Evolutionary conservation across 2,797 vertebrate genomes (phyloP), one percentile per base, ranked within the genome.

Genomic region (Myoxocephalus aenaeus): DNA sequence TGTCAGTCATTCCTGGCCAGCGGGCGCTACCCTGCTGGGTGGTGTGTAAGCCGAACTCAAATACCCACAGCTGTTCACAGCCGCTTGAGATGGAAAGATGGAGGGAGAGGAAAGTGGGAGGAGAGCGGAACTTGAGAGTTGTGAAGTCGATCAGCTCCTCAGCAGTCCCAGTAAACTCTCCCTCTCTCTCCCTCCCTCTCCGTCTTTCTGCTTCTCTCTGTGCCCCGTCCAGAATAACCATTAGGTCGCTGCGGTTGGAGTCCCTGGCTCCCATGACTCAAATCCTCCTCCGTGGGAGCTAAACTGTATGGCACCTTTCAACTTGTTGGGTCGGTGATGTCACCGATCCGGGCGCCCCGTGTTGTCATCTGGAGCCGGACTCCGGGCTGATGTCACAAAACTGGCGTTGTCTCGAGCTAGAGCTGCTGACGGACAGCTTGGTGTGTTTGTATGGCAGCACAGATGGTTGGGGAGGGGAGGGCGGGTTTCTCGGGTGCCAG

Each of bases 61-160:
- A 93, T 75, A 72, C 82, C 84, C 84, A 83, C 93, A 93, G 90
- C 90, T 92, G 91, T 87, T 91, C 83, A 25, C 75, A 80, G 70
- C 56, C 68, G 20, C 72, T 84, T 85, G 15, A 81, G 75, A 86
- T 51, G 77, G 82, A 85, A 77, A 83, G 70, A 77, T 17, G 25
- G 46, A 65, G 73, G 70, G 62, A 66, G 69, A 68, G 62, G 34
- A 44, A 56, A 25, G 51, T 64, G 70, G 51, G 74, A 76, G 82
- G 67, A 65, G 81, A 51, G 73, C 38, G 48, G 81, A 80, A 87
- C 79, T 81, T 68, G 70, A 74, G 73, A 57, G 53, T 83, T 15
- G 29, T 58, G 64, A 72, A 70, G 73, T 62, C 14, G 14, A 74
- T 36, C 63, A 40, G 59, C 70, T 63, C 68, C 70, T 69, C 71